Conservation (phyloP, 2,113 vertebrate genomes). For the Arizona elegans region DNA sequence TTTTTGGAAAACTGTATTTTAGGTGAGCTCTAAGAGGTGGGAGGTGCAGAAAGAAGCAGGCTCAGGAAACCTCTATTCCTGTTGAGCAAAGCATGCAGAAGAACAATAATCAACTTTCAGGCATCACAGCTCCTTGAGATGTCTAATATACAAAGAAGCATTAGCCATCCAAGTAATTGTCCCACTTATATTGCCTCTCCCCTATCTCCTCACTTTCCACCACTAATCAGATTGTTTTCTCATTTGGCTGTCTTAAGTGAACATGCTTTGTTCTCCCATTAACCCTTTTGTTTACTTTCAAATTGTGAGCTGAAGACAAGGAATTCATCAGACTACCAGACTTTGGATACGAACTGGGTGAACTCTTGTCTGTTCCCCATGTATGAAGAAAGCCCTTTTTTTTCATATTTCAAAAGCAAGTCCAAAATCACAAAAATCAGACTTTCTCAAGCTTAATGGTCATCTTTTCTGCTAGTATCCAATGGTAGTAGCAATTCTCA, state of each 20-base stretch:
- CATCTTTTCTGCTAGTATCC: not conserved
- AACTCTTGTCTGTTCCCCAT: not conserved
- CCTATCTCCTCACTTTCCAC: constrained; percentile 24
- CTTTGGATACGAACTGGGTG: constrained; percentile 30
- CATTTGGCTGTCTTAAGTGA: constrained; percentile 54
- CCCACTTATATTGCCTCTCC: not conserved
- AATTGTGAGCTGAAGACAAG: constrained; percentile 25
- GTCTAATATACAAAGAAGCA: not conserved
- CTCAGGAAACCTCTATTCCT: not conserved
- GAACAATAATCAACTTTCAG: not conserved
- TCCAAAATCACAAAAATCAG: not conserved
- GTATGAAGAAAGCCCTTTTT: not conserved
- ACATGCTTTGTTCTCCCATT: constrained; percentile 15
- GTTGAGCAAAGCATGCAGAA: not conserved
- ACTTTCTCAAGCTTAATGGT: not conserved
- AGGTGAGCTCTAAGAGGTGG: not conserved
- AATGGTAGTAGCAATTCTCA: not conserved
- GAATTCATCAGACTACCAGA: not conserved
- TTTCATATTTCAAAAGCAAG: not conserved
- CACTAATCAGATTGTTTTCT: constrained; percentile 55
- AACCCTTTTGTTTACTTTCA: constrained; percentile 37
- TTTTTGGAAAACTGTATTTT: constrained; percentile 17
- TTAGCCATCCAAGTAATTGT: not conserved
- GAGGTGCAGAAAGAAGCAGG: not conserved
- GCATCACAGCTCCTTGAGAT: not conserved